Conservation (phyloP, 1,140 invertebrate species). For the Zaprionus africanus region DNA sequence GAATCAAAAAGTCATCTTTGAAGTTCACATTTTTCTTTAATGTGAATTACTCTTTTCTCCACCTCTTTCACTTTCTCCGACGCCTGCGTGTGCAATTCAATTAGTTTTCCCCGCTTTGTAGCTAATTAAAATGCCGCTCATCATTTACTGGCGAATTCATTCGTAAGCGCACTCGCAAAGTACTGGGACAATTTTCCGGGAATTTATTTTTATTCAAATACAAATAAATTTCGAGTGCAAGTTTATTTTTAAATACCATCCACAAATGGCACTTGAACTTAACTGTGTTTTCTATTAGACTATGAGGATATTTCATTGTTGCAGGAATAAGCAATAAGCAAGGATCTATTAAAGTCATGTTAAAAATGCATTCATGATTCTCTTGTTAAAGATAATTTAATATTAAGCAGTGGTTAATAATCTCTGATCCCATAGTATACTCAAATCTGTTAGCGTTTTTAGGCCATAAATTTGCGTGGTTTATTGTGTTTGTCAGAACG, state of each 20-base stretch:
- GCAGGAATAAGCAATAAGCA: too few species aligned
- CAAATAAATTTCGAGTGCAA: slow-evolving; percentile 1
- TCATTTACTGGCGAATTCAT: slow-evolving; percentile 73
- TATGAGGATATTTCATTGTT: too few species aligned
- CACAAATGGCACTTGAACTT: background rate
- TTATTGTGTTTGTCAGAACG: too few species aligned
- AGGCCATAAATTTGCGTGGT: too few species aligned
- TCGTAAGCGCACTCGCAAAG: slow-evolving; percentile 72
- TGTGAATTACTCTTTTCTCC: slow-evolving; percentile 6
- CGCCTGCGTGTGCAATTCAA: slow-evolving; percentile 58
- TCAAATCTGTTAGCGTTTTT: too few species aligned
- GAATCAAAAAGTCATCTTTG: slow-evolving; percentile 69
- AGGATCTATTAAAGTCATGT: too few species aligned
- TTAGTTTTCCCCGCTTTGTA: slow-evolving; percentile 53
- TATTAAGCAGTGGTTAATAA: too few species aligned
- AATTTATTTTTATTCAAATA: slow-evolving; percentile 1
- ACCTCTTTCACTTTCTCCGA: slow-evolving; percentile 12
- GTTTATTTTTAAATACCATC: background rate
- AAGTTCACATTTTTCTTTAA: slow-evolving; percentile 47
- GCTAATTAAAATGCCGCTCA: slow-evolving; percentile 77
- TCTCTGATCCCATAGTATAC: too few species aligned
- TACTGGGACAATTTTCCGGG: slow-evolving; percentile 55
- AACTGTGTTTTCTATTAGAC: background rate
- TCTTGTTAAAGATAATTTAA: too few species aligned
- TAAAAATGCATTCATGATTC: too few species aligned